Evolutionary conservation across 2,888 invertebrate species (phyloP).

Genomic region (Athripsodes cinereus): DNA sequence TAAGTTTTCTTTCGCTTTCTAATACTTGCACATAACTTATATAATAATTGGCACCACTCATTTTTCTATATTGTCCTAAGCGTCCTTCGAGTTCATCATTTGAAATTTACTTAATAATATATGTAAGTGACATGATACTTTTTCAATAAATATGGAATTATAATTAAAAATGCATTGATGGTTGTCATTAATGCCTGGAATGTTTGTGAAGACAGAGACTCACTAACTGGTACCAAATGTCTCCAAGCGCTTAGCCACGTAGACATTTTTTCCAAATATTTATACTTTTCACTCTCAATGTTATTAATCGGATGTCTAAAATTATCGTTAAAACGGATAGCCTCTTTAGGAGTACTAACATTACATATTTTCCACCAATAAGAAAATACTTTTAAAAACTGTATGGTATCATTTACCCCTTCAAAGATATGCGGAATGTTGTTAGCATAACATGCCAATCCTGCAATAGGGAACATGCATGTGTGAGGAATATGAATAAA

Average conservation of each 20-base stretch:
- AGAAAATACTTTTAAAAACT: neutral
- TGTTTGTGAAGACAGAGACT: neutral
- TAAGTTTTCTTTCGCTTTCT: no score
- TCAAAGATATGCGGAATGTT: neutral
- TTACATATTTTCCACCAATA: neutral
- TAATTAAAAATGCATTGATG: neutral
- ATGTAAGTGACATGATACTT: neutral
- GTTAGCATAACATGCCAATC: neutral
- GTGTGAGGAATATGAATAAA: no score
- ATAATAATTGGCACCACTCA: neutral
- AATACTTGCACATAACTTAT: neutral
- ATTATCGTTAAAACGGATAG: neutral
- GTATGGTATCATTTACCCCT: neutral
- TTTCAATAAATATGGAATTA: neutral
- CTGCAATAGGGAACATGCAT: no score
- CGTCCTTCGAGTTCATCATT: neutral
- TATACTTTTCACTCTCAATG: neutral
- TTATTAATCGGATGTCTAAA: neutral
- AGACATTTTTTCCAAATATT: neutral
- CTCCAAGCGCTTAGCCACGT: neutral
- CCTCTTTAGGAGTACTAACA: neutral
- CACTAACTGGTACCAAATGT: neutral
- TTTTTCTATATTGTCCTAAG: neutral
- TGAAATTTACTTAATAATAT: slow-evolving; percentile 2
- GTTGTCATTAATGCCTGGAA: neutral